A percentile compares a stretch with the other conserved stretches of the same genome.
These are phyloP conservation scores for Craterocephalus amniculus DNA, from an alignment of 2,797 vertebrate genomes.

Conservation along the genomic window DNA sequence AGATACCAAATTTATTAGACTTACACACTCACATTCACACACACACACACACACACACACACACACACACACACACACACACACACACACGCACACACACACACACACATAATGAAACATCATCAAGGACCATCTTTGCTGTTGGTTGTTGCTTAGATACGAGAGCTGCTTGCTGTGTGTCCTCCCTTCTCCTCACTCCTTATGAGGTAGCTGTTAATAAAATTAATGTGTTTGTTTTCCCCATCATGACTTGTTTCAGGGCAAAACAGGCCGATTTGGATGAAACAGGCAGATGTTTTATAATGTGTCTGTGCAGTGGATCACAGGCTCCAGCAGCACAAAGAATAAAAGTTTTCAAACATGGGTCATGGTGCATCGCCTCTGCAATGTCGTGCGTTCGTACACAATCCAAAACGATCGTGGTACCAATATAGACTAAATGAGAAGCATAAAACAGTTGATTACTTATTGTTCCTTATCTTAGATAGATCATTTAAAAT, in stretches of 20 bases:
- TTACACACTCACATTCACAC: no score
- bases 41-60: no score
- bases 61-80: no score
- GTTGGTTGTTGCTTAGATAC: constrained; percentile 84
- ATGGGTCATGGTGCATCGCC: neutral
- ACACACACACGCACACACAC: constrained; percentile 19
- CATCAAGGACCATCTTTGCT: constrained; percentile 73
- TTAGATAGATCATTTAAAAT: neutral
- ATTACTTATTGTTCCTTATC: neutral
- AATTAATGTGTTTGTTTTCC: constrained; percentile 40
- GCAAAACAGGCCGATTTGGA: constrained; percentile 1
- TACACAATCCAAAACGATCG: neutral
- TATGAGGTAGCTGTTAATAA: constrained; percentile 55
- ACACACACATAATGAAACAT: constrained; percentile 54
- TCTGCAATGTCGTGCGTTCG: neutral
- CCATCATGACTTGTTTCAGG: constrained; percentile 19
- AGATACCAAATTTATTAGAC: no score
- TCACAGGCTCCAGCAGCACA: neutral
- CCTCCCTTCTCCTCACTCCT: constrained; percentile 58
- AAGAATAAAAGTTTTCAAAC: constrained; percentile 4
- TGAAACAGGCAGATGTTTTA: neutral
- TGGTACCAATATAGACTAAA: neutral
- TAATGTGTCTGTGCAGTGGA: neutral
- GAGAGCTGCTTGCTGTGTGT: constrained; percentile 66
- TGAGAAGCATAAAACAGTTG: no score